A percentile compares a stretch with the other conserved stretches of the same genome.
phyloP scores from a whole-genome alignment of 35 echinoderm and acorn worm genomes.

The Stichopus chloronotus region DNA sequence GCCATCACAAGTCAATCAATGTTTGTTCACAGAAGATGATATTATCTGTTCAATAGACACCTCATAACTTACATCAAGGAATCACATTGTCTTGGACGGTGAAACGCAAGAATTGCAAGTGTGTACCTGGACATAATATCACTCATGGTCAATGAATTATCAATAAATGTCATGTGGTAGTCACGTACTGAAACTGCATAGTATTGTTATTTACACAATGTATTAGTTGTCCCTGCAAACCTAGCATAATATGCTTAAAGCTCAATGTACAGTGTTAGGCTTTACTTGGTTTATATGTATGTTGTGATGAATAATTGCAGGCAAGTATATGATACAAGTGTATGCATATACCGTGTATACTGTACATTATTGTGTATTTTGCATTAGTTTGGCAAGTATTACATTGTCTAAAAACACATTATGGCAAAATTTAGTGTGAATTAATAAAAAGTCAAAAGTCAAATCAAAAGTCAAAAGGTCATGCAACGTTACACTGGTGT shows the following conservation, averaged over 20 bases:
- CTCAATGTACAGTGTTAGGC: not conserved
- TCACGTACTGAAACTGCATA: not conserved
- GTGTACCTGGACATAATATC: conserved; percentile 45
- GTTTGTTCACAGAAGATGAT: conserved; percentile 30
- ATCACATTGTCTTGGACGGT: not conserved
- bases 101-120: conserved; percentile 35
- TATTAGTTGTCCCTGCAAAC: not conserved
- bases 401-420: not conserved
- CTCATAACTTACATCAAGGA: conserved; percentile 40
- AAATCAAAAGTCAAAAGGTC: conserved; percentile 17
- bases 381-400: not conserved
- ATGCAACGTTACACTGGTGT: conserved; percentile 12
- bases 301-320: not conserved
- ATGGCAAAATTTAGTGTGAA: not conserved
- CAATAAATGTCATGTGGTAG: not conserved
- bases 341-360: not conserved
- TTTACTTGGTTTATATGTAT: not conserved
- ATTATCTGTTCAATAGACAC: conserved; percentile 53
- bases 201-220: not conserved
- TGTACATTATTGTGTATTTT: not conserved
- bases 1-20: conserved; percentile 37
- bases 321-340: not conserved
- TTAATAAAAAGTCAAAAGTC: not conserved
- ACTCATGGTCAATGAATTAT: conserved; percentile 11
- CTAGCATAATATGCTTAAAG: conserved; percentile 7